Conservation (phyloP, 2,797 vertebrate species). For the Jordanella pulchra region DNA sequence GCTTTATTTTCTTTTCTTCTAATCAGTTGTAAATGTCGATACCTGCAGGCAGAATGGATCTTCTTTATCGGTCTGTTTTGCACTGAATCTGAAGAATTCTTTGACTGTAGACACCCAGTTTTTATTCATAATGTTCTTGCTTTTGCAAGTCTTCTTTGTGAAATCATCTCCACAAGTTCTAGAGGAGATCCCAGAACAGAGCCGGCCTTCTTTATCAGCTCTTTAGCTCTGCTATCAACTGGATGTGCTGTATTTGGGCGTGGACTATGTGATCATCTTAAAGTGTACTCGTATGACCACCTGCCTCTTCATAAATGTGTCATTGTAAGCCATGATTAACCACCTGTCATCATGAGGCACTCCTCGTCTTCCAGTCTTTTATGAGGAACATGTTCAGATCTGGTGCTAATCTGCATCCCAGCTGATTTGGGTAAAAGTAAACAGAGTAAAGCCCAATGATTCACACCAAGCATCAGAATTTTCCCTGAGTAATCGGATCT, state of each 20-base stretch:
- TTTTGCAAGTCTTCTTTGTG: no score
- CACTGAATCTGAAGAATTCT: no score
- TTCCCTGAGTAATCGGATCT: neutral
- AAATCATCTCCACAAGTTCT: no score
- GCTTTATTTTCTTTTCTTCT: no score
- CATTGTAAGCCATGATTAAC: neutral
- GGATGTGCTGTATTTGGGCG: neutral
- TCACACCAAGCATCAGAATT: neutral
- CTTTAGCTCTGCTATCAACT: neutral
- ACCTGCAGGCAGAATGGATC: no score
- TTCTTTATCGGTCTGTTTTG: no score
- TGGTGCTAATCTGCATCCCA: neutral
- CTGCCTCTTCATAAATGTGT: neutral
- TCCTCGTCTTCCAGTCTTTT: neutral
- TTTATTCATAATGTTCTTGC: no score
- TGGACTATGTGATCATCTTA: no score
- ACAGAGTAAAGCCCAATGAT: neutral
- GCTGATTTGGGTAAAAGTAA: neutral
- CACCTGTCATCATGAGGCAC: neutral
- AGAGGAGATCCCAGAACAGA: no score
- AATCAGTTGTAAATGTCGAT: no score
- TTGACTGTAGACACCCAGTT: no score
- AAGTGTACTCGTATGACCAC: neutral
- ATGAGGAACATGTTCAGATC: neutral
- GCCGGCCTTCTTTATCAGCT: no score